Percentiles rank a stretch among this genome's conserved stretches.
These are phyloP conservation scores for Leptogaster cylindrica DNA, from an alignment of 2,888 invertebrate genomes.

Conservation along the genomic window DNA sequence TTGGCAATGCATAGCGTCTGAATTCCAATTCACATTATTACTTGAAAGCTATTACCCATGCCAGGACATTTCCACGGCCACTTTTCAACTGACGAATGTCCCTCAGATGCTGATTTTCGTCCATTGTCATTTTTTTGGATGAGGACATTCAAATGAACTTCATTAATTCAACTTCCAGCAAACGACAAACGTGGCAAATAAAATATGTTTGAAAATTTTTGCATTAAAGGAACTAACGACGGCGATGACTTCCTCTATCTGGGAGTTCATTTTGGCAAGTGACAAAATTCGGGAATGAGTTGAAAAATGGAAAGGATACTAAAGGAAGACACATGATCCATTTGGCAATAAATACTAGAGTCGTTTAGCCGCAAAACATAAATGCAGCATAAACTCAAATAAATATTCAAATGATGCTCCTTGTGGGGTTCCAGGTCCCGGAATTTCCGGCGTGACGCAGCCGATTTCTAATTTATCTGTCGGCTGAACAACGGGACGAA, in stretches of 20 bases:
- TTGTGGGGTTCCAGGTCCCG: conserved; percentile 7
- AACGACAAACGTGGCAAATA: too few species aligned
- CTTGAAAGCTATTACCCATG: conserved; percentile 36
- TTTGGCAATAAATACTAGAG: conserved; percentile 16
- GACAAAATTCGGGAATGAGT: too few species aligned
- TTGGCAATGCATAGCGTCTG: not conserved
- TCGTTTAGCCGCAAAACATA: conserved; percentile 16
- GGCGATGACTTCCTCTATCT: too few species aligned
- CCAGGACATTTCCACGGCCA: not conserved
- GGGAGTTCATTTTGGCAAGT: too few species aligned
- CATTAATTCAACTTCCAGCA: too few species aligned
- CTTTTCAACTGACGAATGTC: conserved; percentile 32
- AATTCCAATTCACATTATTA: conserved; percentile 26
- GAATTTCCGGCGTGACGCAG: conserved; percentile 38
- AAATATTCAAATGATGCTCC: conserved; percentile 38
- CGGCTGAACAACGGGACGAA: not conserved
- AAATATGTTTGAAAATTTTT: too few species aligned
- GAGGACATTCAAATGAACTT: too few species aligned
- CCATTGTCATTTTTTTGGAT: too few species aligned
- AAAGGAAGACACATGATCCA: conserved; percentile 21
- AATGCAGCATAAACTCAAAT: conserved; percentile 30
- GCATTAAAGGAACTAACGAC: not conserved
- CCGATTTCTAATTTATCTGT: conserved; percentile 38
- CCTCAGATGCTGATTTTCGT: too few species aligned
- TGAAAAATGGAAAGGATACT: too few species aligned